A percentile compares a stretch with the other conserved stretches of the same genome.
Conservation (phyloP, 2,888 invertebrate species). For the Blastobasis lacticolella region DNA sequence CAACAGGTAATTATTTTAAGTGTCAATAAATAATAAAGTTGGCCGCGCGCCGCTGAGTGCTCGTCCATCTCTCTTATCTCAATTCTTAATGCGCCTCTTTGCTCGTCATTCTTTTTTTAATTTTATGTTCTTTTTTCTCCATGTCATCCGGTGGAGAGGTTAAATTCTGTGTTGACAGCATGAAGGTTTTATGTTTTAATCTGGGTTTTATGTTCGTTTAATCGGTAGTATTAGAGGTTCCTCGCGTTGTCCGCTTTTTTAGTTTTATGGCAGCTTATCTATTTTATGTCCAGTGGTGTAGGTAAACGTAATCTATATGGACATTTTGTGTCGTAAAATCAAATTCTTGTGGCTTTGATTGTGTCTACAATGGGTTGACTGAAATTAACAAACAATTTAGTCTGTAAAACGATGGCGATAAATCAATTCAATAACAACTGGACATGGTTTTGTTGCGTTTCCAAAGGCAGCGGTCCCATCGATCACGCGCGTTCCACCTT, state of each 20-base stretch:
- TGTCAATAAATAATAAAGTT: conserved; percentile 74
- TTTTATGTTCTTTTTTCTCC: conserved; percentile 53
- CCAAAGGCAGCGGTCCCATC: conserved; percentile 45
- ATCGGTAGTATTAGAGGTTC: conserved; percentile 47
- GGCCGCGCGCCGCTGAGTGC: conserved; percentile 64
- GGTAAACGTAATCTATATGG: conserved; percentile 29
- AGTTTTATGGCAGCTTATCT: conserved; percentile 36
- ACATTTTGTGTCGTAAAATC: conserved; percentile 16
- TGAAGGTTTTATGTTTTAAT: conserved; percentile 71
- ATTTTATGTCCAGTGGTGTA: conserved; percentile 16
- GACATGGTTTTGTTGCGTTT: conserved; percentile 47
- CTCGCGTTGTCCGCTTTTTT: conserved; percentile 7
- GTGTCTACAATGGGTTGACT: conserved; percentile 11
- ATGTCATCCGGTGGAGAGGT: conserved; percentile 57
- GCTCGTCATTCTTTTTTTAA: conserved; percentile 56
- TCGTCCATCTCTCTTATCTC: conserved; percentile 73
- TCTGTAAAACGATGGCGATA: conserved; percentile 33
- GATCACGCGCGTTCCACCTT: conserved; percentile 53
- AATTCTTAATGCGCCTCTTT: conserved; percentile 73
- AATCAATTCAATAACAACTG: conserved; percentile 51
- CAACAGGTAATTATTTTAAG: conserved; percentile 71
- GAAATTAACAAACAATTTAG: conserved; percentile 34
- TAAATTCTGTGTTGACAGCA: conserved; percentile 70
- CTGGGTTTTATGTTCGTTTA: conserved; percentile 56
- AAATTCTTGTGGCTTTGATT: neutral